Base-by-base conservation (phyloP, 2,797 vertebrate species). In the Xenentodon cancila region DNA sequence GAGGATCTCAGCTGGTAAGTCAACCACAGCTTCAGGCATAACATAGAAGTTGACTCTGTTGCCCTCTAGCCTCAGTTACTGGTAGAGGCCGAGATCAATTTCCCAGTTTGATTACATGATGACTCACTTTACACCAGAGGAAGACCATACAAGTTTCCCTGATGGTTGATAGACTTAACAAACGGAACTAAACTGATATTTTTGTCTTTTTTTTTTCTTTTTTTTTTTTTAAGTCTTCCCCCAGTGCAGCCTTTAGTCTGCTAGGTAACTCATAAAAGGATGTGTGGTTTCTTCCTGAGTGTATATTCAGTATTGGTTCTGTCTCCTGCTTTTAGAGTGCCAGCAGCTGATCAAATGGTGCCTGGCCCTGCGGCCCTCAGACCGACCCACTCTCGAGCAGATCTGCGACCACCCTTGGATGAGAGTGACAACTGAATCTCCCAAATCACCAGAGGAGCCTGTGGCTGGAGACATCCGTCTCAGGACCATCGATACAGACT, bases 301-400 rank as follows among this genome's bases (percentile, higher is more conserved):
- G 68, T 4, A 46, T 53, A 25, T 42, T 60, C 9, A 60, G 27
- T 34, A 1, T 59, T 46, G 13, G 25, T 32, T 63, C 15, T 17
- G 0, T 59, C 34, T 66, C 18, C 15, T 32, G 37, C 9, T 37
- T n/a, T 0, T 88, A 99, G 97, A 96, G 84, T 99, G 97, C 90
- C 96, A 98, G 88, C 95, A 99, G 80, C 92, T 99, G 82, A 97
- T 99, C 73, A 96, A 95, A 89, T 98, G 96, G 97, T 99, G 97
- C 90, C 94, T 99, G 89, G 95, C 96, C 69, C 84, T 96, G 91
- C 93, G 97, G 88, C 97, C 97, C 51, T 98, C 97, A 0, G 97
- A 98, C 88, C 92, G 97, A 88, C 97, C 97, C 68, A 95, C 96
- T 11, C 92, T 99, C 77, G 97, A 99, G 90, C 97, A 99, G 90